Evolutionary conservation across 2,888 invertebrate species (phyloP).

Genomic region (Orthosia incerta): DNA sequence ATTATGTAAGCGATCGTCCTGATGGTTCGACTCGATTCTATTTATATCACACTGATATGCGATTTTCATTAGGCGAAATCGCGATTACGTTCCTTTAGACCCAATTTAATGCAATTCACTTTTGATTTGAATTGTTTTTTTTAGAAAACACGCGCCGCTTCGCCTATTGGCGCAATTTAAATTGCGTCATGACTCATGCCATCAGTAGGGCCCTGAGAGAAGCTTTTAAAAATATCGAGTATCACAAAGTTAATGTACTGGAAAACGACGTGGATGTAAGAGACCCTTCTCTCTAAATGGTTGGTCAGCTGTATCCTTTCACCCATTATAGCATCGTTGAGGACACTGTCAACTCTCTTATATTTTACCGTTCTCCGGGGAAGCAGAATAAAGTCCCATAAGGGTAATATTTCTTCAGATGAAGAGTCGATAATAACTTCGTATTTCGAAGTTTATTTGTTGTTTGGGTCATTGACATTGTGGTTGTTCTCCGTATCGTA

Average conservation of each 20-base stretch:
- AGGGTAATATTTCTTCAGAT: slow-evolving; percentile 30
- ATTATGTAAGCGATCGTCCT: not conserved
- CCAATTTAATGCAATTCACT: no score
- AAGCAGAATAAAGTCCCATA: slow-evolving; percentile 12
- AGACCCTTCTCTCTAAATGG: slow-evolving; percentile 16
- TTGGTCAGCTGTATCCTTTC: slow-evolving; percentile 31
- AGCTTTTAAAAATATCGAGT: slow-evolving; percentile 13
- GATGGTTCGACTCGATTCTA: no score
- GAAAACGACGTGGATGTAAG: slow-evolving; percentile 24
- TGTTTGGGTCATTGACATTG: slow-evolving; percentile 6
- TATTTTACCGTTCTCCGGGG: slow-evolving; percentile 23
- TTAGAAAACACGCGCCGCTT: no score
- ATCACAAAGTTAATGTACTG: slow-evolving; percentile 38
- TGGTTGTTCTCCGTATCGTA: not conserved
- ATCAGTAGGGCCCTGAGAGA: not conserved
- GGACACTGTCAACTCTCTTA: slow-evolving; percentile 22
- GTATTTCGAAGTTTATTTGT: slow-evolving; percentile 17
- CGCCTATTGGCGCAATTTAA: no score
- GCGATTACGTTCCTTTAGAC: no score
- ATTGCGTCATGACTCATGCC: no score
- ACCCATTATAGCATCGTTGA: not conserved
- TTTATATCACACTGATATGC: no score
- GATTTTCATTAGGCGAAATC: no score
- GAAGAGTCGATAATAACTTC: slow-evolving; percentile 13
- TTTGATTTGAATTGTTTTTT: no score